Percentiles rank a stretch among this genome's conserved stretches.
phyloP scores from a whole-genome alignment of 2,888 invertebrate species.

The Vanessa cardui region DNA sequence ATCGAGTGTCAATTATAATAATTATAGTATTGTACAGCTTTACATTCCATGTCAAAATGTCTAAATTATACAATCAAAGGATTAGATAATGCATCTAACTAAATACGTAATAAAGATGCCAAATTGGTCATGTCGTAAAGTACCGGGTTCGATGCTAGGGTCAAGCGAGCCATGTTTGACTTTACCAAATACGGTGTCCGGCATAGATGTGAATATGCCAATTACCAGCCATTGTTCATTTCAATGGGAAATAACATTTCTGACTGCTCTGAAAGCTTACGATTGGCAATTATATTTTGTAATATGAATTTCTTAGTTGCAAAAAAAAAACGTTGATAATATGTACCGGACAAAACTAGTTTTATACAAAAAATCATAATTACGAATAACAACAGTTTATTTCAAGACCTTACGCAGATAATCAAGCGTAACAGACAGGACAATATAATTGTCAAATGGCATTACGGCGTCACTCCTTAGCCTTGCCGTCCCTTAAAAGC shows the following conservation, averaged over 20 bases:
- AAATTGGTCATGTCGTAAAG: constrained; percentile 28
- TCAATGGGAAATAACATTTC: constrained; percentile 36
- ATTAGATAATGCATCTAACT: constrained; percentile 22
- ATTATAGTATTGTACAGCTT: too few relatives aligned
- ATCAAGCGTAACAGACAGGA: constrained; percentile 24
- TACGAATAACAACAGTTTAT: not conserved
- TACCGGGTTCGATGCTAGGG: constrained; percentile 37
- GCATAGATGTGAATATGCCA: constrained; percentile 41
- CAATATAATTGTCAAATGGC: constrained; percentile 19
- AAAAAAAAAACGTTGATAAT: not conserved
- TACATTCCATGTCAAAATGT: not conserved
- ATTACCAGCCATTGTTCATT: constrained; percentile 43
- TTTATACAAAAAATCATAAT: not conserved
- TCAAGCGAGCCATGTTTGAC: constrained; percentile 38
- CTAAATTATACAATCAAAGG: constrained; percentile 19
- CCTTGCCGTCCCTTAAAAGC: constrained; percentile 33
- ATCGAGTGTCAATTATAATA: too few relatives aligned
- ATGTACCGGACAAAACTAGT: not conserved
- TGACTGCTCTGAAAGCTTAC: constrained; percentile 21
- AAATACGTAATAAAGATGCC: constrained; percentile 22
- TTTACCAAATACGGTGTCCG: constrained; percentile 37
- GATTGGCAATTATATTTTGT: constrained; percentile 1
- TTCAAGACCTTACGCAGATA: constrained; percentile 16
- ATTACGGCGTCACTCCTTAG: constrained; percentile 7
- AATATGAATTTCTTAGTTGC: not conserved